A percentile compares a stretch with the other conserved stretches of the same genome.
Evolutionary conservation across 2,888 invertebrate genomes (phyloP).

Genomic region (Brassicogethes aeneus): DNA sequence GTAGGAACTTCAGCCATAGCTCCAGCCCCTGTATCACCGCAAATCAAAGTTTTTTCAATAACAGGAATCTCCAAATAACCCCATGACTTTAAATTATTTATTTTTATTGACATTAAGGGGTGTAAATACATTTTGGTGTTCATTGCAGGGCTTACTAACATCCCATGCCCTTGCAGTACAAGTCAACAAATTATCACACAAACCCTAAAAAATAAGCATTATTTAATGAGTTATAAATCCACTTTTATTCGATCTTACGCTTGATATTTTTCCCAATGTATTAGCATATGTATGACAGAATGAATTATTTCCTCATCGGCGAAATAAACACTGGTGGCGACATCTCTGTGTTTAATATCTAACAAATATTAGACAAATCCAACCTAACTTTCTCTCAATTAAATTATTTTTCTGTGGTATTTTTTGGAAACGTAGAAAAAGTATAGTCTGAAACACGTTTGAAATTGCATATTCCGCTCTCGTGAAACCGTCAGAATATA

Average conservation of each 20-base stretch:
- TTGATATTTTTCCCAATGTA: constrained; percentile 86
- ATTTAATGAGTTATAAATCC: neutral
- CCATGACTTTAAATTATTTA: constrained; percentile 62
- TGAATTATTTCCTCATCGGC: too few relatives aligned
- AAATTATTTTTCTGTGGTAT: too few relatives aligned
- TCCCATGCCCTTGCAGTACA: constrained; percentile 93
- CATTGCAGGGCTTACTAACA: constrained; percentile 81
- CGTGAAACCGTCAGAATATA: too few relatives aligned
- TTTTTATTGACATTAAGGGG: constrained; percentile 75
- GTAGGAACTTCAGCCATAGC: constrained; percentile 89
- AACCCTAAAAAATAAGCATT: constrained; percentile 48
- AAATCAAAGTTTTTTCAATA: constrained; percentile 80
- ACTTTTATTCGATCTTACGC: constrained; percentile 45
- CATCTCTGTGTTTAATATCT: too few relatives aligned
- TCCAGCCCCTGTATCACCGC: constrained; percentile 88
- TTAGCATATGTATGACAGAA: too few relatives aligned
- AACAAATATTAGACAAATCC: too few relatives aligned
- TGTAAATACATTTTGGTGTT: constrained; percentile 97
- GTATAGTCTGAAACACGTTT: too few relatives aligned
- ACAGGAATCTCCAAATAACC: constrained; percentile 82
- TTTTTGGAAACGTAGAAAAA: too few relatives aligned
- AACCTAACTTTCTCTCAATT: too few relatives aligned
- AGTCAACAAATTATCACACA: constrained; percentile 89
- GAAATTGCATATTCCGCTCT: too few relatives aligned
- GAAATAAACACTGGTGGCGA: too few relatives aligned